Evolutionary conservation across 2,797 vertebrate genomes (phyloP).

Genomic region (Rhinoraja longicauda): DNA sequence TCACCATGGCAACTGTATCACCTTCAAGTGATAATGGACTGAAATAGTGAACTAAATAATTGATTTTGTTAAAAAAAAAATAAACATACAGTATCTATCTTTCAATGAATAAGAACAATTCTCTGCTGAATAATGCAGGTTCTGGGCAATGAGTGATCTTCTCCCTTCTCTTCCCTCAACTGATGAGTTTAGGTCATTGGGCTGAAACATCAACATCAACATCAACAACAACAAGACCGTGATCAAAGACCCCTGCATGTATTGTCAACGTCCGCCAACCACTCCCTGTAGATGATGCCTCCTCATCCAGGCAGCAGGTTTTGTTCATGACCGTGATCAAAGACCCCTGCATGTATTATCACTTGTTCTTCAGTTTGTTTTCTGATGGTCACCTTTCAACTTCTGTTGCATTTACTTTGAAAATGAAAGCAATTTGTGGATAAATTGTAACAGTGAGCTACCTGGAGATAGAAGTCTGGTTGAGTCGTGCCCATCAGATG

Average conservation of each 20-base stretch:
- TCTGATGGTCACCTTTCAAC: not conserved
- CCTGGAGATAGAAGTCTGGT: not conserved
- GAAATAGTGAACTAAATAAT: slow-evolving; percentile 35
- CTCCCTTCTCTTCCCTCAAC: too few species aligned
- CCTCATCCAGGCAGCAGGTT: not conserved
- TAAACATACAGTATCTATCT: not conserved
- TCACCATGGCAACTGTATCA: slow-evolving; percentile 3
- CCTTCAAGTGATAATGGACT: slow-evolving; percentile 13
- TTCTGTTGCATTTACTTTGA: not conserved
- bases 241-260: too few species aligned
- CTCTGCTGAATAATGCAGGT: not conserved
- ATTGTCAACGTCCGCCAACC: too few species aligned
- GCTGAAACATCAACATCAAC: too few species aligned
- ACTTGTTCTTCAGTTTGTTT: not conserved
- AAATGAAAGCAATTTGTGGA: not conserved
- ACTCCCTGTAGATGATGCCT: too few species aligned
- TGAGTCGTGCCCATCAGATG: not conserved
- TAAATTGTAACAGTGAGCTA: not conserved
- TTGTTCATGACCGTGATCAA: not conserved
- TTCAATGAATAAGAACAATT: not conserved
- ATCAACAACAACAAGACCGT: too few species aligned
- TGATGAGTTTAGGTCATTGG: too few species aligned
- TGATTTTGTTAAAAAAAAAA: slow-evolving; percentile 5
- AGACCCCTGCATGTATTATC: not conserved
- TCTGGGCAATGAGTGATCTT: not conserved